Base-by-base conservation (phyloP, 92 coral and sea anemone species). In the Nematostella vectensis region DNA sequence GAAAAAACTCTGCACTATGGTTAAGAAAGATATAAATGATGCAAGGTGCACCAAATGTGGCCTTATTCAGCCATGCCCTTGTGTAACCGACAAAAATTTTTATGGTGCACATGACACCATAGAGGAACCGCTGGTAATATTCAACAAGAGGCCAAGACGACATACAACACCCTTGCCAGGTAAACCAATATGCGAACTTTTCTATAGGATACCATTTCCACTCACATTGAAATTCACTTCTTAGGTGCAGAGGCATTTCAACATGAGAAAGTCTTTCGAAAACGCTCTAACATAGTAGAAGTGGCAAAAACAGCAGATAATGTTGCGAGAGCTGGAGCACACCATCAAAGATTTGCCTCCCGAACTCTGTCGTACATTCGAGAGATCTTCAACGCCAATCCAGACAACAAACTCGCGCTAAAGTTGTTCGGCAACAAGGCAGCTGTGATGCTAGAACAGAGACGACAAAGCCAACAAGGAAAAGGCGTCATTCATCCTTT, bases 341-440 rank as follows among this genome's bases (percentile, higher is more conserved):
- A 15, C 18, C 31, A 54, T 21, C 52, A 57, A 47, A 57, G 48
- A 19, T 39, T 53, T 1, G 60, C 59, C 3, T 11, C 27, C 47
- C 47, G 51, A 15, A 70, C 76, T 1, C 9, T 80, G 3, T 6
- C 59, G 11, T 54, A 62, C 43, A 15, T 85, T 8, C 50, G 56
- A 20, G 95, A 87, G 25, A 60, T 91, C 18, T 91, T 91, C 39
- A 64, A 71, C 0, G 98, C 95, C 47, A 91, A 78, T 56, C 87
- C 98, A 1, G 98, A 91, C 44, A 91, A 91, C 67, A 91, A 91
- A 31, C 88, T 91, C 47, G 98, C 98, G 17, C 68, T 91, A 2
- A 91, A 91, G 50, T 83, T 91, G 11, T 91, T 70, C 48, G 98
- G 98, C 11, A 91, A 91, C 72, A 87, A 91, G 48, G 98, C 98